Percentiles rank a stretch among this genome's conserved stretches.
Evolutionary conservation across 2,888 invertebrate genomes (phyloP).

Genomic region (Dryobotodes eremita): DNA sequence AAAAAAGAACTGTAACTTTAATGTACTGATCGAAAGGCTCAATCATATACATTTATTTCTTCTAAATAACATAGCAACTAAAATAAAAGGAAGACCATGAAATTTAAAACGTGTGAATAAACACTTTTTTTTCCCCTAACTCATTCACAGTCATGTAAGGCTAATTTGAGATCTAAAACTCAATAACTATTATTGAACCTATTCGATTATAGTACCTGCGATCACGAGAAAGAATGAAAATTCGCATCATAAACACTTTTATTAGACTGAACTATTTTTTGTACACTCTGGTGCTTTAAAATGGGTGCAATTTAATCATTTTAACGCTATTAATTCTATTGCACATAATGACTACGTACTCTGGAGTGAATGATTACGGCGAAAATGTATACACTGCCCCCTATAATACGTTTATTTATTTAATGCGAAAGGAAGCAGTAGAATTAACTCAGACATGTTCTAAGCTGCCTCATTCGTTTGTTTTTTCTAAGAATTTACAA

Average conservation of each 20-base stretch:
- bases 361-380: conserved; percentile 44
- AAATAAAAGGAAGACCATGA: too few species aligned
- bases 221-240: conserved; percentile 39
- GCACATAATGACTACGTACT: conserved; percentile 50
- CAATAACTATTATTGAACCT: conserved; percentile 15
- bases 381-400: conserved; percentile 25
- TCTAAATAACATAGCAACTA: too few species aligned
- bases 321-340: conserved; percentile 63
- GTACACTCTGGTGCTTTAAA: conserved; percentile 6
- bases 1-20: too few species aligned
- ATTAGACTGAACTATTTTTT: conserved; percentile 36
- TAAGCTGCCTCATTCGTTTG: conserved; percentile 3
- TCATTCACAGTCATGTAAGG: background rate
- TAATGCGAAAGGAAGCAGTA: conserved; percentile 22
- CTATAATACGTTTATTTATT: conserved; percentile 45
- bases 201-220: conserved; percentile 18
- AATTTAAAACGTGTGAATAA: too few species aligned
- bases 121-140: background rate
- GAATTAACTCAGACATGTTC: conserved; percentile 15
- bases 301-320: conserved; percentile 51
- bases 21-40: too few species aligned
- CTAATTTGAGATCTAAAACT: background rate
- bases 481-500: background rate
- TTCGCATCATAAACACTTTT: conserved; percentile 18
- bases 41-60: too few species aligned